Percentiles rank a stretch among this genome's conserved stretches.
Conservation (phyloP, 2,113 vertebrate species). For the Pluvianellus socialis region DNA sequence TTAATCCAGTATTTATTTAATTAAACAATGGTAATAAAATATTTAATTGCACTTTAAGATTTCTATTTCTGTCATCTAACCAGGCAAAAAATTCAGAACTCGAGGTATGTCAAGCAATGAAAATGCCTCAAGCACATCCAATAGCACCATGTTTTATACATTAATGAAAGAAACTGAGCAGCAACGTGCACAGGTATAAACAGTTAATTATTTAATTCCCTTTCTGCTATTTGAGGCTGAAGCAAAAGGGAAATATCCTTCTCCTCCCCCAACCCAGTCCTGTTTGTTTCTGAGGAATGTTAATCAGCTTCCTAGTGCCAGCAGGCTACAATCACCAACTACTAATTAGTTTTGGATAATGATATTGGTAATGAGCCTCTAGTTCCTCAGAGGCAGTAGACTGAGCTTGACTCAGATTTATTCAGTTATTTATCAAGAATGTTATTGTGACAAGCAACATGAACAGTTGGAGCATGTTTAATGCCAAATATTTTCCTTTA, state of each 20-base stretch:
- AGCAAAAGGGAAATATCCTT: background rate
- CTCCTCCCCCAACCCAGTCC: background rate
- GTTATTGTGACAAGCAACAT: background rate
- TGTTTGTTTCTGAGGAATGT: constrained; percentile 43
- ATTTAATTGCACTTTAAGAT: constrained; percentile 2
- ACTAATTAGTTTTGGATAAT: constrained; percentile 59
- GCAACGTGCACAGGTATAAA: background rate
- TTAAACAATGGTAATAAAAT: constrained; percentile 40
- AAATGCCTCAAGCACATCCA: background rate
- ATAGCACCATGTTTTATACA: background rate
- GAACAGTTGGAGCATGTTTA: constrained; percentile 1
- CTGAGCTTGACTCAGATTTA: constrained; percentile 20
- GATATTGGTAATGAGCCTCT: constrained; percentile 38
- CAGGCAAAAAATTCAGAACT: background rate
- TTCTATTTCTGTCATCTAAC: background rate
- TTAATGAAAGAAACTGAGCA: background rate
- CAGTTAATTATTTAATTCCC: constrained; percentile 8
- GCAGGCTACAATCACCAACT: constrained; percentile 52
- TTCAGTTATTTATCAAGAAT: constrained; percentile 11
- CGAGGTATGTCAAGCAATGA: background rate
- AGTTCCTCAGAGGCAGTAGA: constrained; percentile 9
- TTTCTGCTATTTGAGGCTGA: background rate
- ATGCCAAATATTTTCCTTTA: background rate
- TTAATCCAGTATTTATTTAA: constrained; percentile 30
- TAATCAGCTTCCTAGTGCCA: constrained; percentile 40